Evolutionary conservation across 1,140 invertebrate genomes (phyloP).

Genomic region (Pteromalus puparum): DNA sequence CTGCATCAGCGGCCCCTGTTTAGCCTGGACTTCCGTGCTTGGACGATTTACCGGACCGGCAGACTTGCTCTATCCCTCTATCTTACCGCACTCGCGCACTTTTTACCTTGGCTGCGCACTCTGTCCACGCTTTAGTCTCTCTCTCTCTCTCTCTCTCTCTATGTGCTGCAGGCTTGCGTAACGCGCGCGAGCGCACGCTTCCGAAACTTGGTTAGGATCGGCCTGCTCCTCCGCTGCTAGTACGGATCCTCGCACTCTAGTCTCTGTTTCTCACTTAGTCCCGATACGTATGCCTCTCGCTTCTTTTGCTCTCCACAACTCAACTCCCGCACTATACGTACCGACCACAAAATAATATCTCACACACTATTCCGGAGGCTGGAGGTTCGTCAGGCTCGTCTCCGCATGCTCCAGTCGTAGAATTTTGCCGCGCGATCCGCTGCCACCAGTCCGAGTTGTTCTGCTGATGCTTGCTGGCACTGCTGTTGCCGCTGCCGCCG

Average conservation of each 20-base stretch:
- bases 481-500: slow-evolving; percentile 13
- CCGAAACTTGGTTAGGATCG: neutral
- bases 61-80: neutral
- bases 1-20: neutral
- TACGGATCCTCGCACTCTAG: neutral
- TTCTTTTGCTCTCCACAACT: neutral
- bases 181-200: neutral
- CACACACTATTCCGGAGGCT: slow-evolving; percentile 29
- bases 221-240: neutral
- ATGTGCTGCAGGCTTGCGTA: neutral
- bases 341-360: neutral
- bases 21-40: slow-evolving; percentile 12
- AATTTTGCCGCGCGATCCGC: neutral
- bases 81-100: neutral
- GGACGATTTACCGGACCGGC: neutral
- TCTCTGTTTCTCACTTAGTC: neutral
- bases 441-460: neutral
- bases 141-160: neutral
- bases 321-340: neutral
- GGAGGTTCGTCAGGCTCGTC: slow-evolving; percentile 29
- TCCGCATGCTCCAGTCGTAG: neutral
- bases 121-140: neutral
- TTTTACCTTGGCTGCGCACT: no score
- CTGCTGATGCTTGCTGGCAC: neutral
- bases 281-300: neutral